A percentile compares a stretch with the other conserved stretches of the same genome.
Evolutionary conservation across 2,113 vertebrate genomes (phyloP).

Genomic region (Lasiurus borealis): DNA sequence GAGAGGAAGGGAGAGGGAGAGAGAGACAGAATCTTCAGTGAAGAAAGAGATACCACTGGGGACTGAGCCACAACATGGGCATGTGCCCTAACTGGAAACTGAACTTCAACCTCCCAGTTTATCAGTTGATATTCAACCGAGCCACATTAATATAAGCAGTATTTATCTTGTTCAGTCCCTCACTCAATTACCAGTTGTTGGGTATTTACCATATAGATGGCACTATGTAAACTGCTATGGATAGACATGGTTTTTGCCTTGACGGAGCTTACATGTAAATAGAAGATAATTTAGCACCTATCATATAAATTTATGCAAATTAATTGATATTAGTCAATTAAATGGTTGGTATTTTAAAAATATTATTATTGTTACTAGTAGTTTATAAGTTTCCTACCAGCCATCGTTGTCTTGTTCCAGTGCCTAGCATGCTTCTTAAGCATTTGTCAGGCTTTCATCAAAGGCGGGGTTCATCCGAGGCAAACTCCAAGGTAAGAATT

Average conservation of each 20-base stretch:
- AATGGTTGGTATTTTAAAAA: background rate
- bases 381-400: background rate
- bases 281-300: background rate
- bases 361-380: background rate
- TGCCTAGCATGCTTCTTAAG: background rate
- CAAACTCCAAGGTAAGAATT: background rate
- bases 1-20: too few relatives aligned
- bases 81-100: too few relatives aligned
- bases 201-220: background rate
- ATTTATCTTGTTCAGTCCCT: background rate
- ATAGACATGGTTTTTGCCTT: background rate
- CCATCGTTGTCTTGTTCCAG: background rate
- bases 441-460: background rate
- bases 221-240: background rate
- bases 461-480: background rate
- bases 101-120: too few relatives aligned
- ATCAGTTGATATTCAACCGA: too few relatives aligned
- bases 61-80: too few relatives aligned
- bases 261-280: background rate
- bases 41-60: too few relatives aligned
- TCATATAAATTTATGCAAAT: slow-evolving; percentile 14
- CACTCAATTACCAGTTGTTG: background rate
- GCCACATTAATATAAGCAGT: too few relatives aligned
- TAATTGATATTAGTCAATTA: background rate
- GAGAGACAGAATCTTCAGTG: too few relatives aligned